A percentile compares a stretch with the other conserved stretches of the same genome.
Conservation (phyloP, 2,888 invertebrate species). For the Cosmia pyralina region DNA sequence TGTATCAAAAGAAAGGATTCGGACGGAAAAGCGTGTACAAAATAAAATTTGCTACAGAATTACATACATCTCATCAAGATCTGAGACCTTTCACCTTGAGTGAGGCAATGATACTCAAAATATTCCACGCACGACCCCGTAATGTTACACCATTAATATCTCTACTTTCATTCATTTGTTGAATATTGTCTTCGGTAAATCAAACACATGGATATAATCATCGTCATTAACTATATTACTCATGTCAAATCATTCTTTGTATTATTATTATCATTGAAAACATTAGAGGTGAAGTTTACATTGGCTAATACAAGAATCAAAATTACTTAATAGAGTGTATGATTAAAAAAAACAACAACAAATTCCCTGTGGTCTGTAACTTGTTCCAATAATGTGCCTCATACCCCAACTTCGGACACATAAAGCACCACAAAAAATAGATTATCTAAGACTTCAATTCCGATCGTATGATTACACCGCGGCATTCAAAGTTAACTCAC, state of each 20-base stretch:
- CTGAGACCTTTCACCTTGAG: conserved; percentile 79
- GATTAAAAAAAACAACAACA: conserved; percentile 22
- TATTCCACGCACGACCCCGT: conserved; percentile 73
- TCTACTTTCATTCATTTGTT: conserved; percentile 70
- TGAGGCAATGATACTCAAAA: conserved; percentile 72
- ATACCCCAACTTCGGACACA: not conserved
- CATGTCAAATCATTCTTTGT: not conserved
- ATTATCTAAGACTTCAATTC: conserved; percentile 41
- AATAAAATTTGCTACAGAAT: conserved; percentile 57
- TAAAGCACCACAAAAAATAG: conserved; percentile 40
- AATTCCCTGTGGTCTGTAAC: conserved; percentile 27
- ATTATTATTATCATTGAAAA: not conserved
- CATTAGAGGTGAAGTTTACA: not conserved
- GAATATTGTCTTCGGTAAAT: conserved; percentile 66
- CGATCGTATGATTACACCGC: conserved; percentile 45
- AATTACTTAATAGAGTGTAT: conserved; percentile 22
- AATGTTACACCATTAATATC: conserved; percentile 74
- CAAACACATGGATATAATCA: conserved; percentile 47
- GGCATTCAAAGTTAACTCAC: conserved; percentile 39
- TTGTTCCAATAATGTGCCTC: conserved; percentile 25
- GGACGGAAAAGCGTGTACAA: conserved; percentile 43
- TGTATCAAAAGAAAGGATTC: conserved; percentile 16
- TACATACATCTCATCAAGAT: conserved; percentile 54
- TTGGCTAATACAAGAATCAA: not conserved
- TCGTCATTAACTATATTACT: conserved; percentile 25